phyloP scores from a whole-genome alignment of 2,113 vertebrate species.

The Ariopsis seemanni region DNA sequence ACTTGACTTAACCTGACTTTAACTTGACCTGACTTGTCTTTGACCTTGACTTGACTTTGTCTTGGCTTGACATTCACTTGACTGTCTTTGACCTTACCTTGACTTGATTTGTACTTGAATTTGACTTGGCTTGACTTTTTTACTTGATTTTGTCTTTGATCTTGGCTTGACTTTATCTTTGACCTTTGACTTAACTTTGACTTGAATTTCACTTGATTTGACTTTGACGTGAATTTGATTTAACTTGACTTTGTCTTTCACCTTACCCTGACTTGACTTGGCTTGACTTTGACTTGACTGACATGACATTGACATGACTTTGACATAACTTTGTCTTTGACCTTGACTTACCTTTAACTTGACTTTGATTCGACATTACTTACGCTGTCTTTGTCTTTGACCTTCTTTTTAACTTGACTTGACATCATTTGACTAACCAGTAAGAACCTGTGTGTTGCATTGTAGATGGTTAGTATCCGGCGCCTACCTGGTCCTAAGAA shows the following conservation, averaged over 20 bases:
- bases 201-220: not conserved
- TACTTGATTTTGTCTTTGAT: too few species aligned
- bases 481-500: constrained; percentile 91
- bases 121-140: not conserved
- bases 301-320: not conserved
- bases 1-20: not conserved
- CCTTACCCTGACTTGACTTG: not conserved
- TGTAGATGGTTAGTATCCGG: constrained; percentile 94
- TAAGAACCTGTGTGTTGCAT: not conserved
- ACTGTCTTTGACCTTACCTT: too few species aligned
- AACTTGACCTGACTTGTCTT: not conserved
- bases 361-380: not conserved
- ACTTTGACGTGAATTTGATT: not conserved
- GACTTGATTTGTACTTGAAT: not conserved
- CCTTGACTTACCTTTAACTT: not conserved
- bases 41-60: not conserved
- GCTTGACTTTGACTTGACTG: not conserved
- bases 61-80: too few species aligned
- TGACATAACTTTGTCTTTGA: not conserved
- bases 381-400: not conserved
- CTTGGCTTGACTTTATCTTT: not conserved
- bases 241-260: not conserved
- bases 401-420: not conserved
- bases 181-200: not conserved
- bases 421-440: not conserved